Evolutionary conservation across 1,140 invertebrate species (phyloP), one percentile per base, ranked within the genome.

Genomic region (Zaprionus tsacasi): DNA sequence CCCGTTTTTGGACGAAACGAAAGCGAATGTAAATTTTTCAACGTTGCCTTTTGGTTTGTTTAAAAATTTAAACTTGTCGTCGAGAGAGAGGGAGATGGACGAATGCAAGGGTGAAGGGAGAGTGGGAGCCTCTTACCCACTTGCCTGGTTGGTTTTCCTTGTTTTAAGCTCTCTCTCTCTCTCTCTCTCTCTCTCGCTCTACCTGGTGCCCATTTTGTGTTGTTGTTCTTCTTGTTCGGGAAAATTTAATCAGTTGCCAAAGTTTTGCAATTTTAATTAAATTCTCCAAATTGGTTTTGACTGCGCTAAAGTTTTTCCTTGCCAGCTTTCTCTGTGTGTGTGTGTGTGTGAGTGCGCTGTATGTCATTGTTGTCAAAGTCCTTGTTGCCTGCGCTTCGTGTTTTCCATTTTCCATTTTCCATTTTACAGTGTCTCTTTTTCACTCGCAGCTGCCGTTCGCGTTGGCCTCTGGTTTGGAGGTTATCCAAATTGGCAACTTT

Each of bases 211-310:
- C 52, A 15, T 40, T 63, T 52, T 50, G 38, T 61, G 60, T 63
- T 72, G 40, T 75, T 80, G 59, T 63, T 72, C 27, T 76, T 81
- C 75, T 79, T 85, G 72, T 82, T 72, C 69, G 68, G 40, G 40
- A 70, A 89, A 89, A 89, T 89, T 89, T 89, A 89, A 89, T 89
- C 85, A 89, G 85, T 85, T 91, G 82, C 82, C 88, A 91, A 91
- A 91, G 82, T 91, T 91, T 91, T 91, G 88, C 88, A 91, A 91
- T 91, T 91, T 91, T 91, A 91, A 91, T 91, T 91, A 91, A 91
- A 91, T 91, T 91, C 86, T 89, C 85, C 85, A 89, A 89, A 89
- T 89, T 89, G 85, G 85, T 89, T 89, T 89, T 89, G 85, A 89
- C 85, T 89, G 81, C 81, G 83, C 83, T 83, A 89, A 89, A 89